phyloP scores from a whole-genome alignment of 2,888 invertebrate genomes.

The Epiblema foenella region DNA sequence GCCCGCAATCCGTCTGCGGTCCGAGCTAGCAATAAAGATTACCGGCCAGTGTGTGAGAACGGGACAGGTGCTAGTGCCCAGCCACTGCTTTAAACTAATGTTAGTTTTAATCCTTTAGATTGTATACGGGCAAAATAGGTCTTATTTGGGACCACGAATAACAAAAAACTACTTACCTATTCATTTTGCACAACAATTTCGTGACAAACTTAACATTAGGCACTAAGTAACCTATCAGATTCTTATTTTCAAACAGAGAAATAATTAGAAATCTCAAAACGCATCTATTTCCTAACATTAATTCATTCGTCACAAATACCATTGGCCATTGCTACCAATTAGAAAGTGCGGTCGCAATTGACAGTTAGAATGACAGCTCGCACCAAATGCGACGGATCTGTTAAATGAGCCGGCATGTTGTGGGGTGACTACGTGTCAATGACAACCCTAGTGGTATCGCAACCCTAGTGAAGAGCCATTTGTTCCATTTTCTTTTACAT shows the following conservation, averaged over 20 bases:
- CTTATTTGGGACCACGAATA: too few relatives aligned
- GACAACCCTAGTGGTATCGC: neutral
- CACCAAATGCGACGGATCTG: slow-evolving; percentile 26
- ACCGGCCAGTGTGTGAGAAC: slow-evolving; percentile 38
- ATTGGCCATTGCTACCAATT: slow-evolving; percentile 37
- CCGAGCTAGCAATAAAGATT: slow-evolving; percentile 51
- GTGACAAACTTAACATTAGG: too few relatives aligned
- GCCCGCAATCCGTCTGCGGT: slow-evolving; percentile 52
- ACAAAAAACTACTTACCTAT: neutral
- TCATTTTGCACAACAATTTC: too few relatives aligned
- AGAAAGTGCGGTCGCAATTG: slow-evolving; percentile 31
- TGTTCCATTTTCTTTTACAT: slow-evolving; percentile 18
- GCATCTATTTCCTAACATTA: neutral
- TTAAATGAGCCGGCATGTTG: slow-evolving; percentile 28
- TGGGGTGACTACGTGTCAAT: neutral
- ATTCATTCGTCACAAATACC: slow-evolving; percentile 25
- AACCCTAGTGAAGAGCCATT: neutral
- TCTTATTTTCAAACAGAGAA: neutral
- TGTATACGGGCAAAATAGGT: neutral
- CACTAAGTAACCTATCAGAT: too few relatives aligned
- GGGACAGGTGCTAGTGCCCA: slow-evolving; percentile 30
- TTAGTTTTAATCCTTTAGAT: slow-evolving; percentile 22
- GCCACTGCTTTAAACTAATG: slow-evolving; percentile 22
- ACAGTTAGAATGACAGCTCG: slow-evolving; percentile 28
- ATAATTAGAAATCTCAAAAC: neutral